Evolutionary conservation across 2,113 vertebrate genomes (phyloP).

Genomic region (Rhinichthys klamathensis): DNA sequence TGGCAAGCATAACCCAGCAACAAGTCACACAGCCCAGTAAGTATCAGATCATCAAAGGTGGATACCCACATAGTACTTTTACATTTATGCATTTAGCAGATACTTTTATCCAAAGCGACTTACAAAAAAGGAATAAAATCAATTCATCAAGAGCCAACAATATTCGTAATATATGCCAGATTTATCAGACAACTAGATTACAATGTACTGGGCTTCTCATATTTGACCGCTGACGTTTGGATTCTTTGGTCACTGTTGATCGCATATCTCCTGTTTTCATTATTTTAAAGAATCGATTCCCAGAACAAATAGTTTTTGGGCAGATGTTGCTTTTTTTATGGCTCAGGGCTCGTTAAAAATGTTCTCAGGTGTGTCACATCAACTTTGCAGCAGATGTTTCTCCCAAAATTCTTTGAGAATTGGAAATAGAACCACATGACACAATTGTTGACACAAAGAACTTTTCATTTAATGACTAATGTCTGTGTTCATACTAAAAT

Average conservation of each 20-base stretch:
- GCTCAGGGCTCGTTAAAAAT: too few relatives aligned
- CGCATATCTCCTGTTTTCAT: neutral
- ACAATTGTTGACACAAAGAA: neutral
- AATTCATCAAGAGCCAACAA: neutral
- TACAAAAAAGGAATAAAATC: too few relatives aligned
- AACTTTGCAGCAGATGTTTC: neutral
- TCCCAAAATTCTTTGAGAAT: neutral
- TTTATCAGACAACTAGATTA: neutral
- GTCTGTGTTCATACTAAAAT: neutral
- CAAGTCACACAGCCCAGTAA: constrained; percentile 67
- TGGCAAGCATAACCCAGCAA: constrained; percentile 50
- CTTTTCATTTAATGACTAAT: neutral
- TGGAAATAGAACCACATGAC: neutral
- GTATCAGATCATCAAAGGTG: constrained; percentile 50
- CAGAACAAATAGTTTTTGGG: neutral
- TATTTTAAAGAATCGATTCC: neutral
- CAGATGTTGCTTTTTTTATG: neutral
- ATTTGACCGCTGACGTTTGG: neutral
- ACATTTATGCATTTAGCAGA: too few relatives aligned
- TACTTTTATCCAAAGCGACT: too few relatives aligned
- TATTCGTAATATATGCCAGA: neutral
- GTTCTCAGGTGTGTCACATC: neutral
- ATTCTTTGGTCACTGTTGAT: neutral
- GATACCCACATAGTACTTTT: neutral
- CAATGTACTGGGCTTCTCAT: neutral